Conservation (phyloP, 1,140 invertebrate species). For the Hylaeus volcanicus region DNA sequence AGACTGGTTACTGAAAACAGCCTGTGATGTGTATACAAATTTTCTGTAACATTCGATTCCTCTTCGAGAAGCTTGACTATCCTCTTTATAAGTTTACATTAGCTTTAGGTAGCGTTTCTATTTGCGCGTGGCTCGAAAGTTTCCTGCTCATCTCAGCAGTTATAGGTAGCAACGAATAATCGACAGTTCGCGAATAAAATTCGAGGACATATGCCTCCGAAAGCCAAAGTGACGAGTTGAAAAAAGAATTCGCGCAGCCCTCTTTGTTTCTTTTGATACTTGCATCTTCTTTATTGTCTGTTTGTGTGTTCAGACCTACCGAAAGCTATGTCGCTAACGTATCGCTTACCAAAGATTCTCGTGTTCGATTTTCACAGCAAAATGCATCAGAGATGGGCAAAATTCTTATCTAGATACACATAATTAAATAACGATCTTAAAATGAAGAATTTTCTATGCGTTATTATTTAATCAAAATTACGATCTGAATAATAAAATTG, state of each 20-base stretch:
- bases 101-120: no score
- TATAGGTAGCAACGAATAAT: conserved; percentile 24
- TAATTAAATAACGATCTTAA: no score
- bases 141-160: not conserved
- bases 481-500: no score
- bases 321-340: conserved; percentile 8
- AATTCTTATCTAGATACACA: no score
- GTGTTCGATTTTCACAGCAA: no score
- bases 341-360: not conserved
- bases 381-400: no score
- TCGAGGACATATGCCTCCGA: not conserved
- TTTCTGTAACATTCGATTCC: not conserved
- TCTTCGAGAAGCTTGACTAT: not conserved
- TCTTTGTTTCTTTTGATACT: conserved; percentile 74
- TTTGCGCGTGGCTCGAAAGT: not conserved
- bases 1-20: conserved; percentile 1
- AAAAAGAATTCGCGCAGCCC: conserved; percentile 57
- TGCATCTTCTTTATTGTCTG: conserved; percentile 78
- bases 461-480: no score
- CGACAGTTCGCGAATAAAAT: conserved; percentile 10
- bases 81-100: no score
- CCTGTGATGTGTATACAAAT: conserved; percentile 13
- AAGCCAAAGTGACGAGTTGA: conserved; percentile 20
- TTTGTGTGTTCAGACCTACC: conserved; percentile 70
- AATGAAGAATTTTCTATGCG: no score